Conservation (phyloP, 2,797 vertebrate genomes). For the Hyperoplus immaculatus region DNA sequence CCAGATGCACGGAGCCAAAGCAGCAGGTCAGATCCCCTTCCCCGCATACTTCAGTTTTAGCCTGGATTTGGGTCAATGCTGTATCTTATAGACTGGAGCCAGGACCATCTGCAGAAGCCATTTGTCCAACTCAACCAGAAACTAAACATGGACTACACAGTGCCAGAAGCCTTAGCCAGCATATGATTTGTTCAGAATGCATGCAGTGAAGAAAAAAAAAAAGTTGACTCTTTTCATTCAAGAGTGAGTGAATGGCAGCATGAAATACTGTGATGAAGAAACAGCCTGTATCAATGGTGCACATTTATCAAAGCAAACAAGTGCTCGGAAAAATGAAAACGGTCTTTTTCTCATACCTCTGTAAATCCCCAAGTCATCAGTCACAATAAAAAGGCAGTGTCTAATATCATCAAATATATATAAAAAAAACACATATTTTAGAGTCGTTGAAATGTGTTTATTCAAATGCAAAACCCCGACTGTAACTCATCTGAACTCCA, state of each 20-base stretch:
- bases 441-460: not conserved
- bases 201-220: not conserved
- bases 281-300: slow-evolving; percentile 1
- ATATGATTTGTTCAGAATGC: slow-evolving; percentile 31
- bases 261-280: slow-evolving; percentile 18
- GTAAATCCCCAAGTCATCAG: slow-evolving; percentile 23
- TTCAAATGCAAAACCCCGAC: not conserved
- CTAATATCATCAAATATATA: slow-evolving; percentile 20
- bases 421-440: not conserved
- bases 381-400: not conserved
- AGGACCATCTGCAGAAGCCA: slow-evolving; percentile 61
- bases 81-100: slow-evolving; percentile 28
- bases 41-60: not conserved
- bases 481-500: slow-evolving; percentile 12
- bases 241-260: not conserved
- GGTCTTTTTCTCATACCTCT: slow-evolving; percentile 5
- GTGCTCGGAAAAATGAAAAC: slow-evolving; percentile 33
- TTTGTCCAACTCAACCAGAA: slow-evolving; percentile 49
- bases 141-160: slow-evolving; percentile 41
- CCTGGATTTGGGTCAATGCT: slow-evolving; percentile 33
- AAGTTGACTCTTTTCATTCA: slow-evolving; percentile 10
- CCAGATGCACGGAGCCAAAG: slow-evolving; percentile 12
- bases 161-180: slow-evolving; percentile 28
- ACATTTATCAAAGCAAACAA: slow-evolving; percentile 29
- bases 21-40: slow-evolving; percentile 29